Conservation (phyloP, 2,888 invertebrate species). For the Conchocele bisecta region DNA sequence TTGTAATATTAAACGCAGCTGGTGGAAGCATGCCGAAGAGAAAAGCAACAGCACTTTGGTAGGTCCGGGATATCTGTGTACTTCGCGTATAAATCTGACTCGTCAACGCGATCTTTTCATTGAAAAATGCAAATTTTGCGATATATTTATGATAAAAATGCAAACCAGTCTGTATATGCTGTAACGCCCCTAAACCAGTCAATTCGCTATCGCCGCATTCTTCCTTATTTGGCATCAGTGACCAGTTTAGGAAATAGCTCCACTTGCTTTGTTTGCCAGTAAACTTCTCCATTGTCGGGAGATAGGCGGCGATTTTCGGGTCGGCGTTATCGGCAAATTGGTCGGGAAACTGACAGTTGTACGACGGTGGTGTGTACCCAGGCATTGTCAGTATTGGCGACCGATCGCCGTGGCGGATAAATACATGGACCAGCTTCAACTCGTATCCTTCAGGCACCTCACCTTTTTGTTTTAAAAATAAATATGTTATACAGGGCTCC, state of each 20-base stretch:
- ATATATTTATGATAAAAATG: constrained; percentile 84
- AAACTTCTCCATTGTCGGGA: constrained; percentile 48
- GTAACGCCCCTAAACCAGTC: constrained; percentile 91
- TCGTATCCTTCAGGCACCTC: constrained; percentile 52
- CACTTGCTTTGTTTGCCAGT: constrained; percentile 83
- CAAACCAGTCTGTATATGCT: constrained; percentile 91
- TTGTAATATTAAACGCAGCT: constrained; percentile 86
- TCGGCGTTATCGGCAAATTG: not conserved
- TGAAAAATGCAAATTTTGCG: constrained; percentile 74
- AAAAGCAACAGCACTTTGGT: constrained; percentile 93
- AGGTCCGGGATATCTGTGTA: constrained; percentile 93
- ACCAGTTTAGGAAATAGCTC: constrained; percentile 68
- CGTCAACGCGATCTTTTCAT: constrained; percentile 75
- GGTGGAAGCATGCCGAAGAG: constrained; percentile 88
- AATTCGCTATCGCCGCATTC: constrained; percentile 92
- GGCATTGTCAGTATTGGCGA: constrained; percentile 93
- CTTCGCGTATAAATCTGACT: constrained; percentile 87
- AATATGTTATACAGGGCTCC: no score
- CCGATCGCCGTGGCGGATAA: constrained; percentile 94
- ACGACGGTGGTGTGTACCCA: constrained; percentile 84
- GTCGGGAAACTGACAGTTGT: not conserved
- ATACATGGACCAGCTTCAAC: constrained; percentile 71
- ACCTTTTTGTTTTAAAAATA: no score
- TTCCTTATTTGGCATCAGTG: constrained; percentile 70
- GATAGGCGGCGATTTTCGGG: constrained; percentile 35